Base-by-base conservation (phyloP, 2,888 invertebrate genomes). In the Apamea monoglypha region DNA sequence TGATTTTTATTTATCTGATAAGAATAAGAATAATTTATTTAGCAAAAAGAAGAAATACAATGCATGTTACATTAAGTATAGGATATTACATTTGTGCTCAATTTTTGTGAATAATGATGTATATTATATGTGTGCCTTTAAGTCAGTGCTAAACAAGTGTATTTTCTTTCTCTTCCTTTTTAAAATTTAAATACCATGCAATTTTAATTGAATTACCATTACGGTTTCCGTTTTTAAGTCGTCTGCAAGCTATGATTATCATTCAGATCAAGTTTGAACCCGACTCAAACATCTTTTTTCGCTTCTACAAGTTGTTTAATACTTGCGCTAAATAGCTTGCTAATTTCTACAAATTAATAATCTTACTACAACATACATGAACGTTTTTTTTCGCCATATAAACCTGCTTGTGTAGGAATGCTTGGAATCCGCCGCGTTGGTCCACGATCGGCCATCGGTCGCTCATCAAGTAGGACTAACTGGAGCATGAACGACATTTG, bases 401-500 rank as follows among this genome's bases (percentile, higher is more conserved):
- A 81, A 82, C 83, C 67, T 59, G 81, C 56, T 84, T 80, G 18
- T 6, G 63, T 16, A 56, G 61, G 75, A 82, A 74, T 76, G 69
- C 12, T 67, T 71, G 66, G 69, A 74, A 74, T 83, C 66, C 63
- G 47, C 59, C 40, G 40, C 61, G 61, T 63, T 73, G 67, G 56
- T 47, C 59, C 68, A 61, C 50, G 36, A 63, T 53, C 21, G 67
- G 64, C 29, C 67, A 72, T 77, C 69, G 47, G 36, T 36, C 56
- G 25, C 32, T 61, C 50, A 61, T 50, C 59, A 2, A 68, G 53
- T 83, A 87, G 85, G 80, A 40, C 40, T 40, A 40, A 40, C 40
- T 90, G 67, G 88, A 87, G 88, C 90, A 72, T 80, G 71, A 84
- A 83, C 50, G 86, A 88, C 85, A 83, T 76, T 85, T 87, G 80